phyloP scores from a whole-genome alignment of 2,113 vertebrate species.

The Diadophis punctatus region DNA sequence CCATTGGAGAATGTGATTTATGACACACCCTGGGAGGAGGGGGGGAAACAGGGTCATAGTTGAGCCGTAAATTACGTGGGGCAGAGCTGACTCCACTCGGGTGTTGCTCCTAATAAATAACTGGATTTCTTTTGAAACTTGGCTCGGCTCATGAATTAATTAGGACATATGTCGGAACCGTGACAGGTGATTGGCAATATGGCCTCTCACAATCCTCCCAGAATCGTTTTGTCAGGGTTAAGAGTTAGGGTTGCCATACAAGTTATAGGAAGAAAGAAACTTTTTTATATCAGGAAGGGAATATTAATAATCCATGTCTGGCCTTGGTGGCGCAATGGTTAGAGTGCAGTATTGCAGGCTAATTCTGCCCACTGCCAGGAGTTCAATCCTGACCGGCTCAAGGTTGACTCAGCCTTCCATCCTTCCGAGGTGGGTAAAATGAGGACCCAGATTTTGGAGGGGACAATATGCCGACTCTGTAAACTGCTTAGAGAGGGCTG shows the following conservation, averaged over 20 bases:
- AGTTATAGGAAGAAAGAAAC: neutral
- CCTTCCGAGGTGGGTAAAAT: fast-evolving
- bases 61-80: too few species aligned
- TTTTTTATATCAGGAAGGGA: neutral
- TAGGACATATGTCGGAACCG: too few species aligned
- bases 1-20: too few species aligned
- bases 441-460: neutral
- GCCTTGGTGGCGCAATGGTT: neutral
- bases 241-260: neutral
- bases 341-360: neutral
- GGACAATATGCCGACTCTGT: neutral
- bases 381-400: neutral
- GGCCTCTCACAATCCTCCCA: neutral
- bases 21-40: too few species aligned
- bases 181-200: neutral
- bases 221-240: neutral
- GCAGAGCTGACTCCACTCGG: too few species aligned
- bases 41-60: too few species aligned
- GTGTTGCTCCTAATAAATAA: too few species aligned
- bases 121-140: too few species aligned
- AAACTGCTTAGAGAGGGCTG: neutral
- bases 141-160: too few species aligned
- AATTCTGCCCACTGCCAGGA: neutral
- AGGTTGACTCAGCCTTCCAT: neutral
- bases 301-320: neutral